These are phyloP conservation scores for Emydocephalus ijimae DNA, from an alignment of 2,113 vertebrate genomes.

Conservation along the genomic window DNA sequence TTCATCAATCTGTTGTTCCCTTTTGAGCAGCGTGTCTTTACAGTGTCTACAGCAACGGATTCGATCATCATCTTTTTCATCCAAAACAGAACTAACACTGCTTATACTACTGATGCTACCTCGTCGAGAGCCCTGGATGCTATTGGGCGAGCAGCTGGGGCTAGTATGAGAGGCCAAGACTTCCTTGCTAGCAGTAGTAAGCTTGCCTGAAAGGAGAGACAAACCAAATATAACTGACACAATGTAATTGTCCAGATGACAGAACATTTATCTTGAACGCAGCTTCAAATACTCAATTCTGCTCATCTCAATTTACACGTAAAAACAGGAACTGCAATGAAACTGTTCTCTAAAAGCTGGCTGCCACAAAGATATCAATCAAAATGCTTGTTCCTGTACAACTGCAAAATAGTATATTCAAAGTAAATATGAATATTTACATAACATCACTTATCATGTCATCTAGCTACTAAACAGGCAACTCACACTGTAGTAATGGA, in stretches of 20 bases:
- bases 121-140: constrained; percentile 80
- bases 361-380: background rate
- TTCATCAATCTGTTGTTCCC: constrained; percentile 91
- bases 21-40: constrained; percentile 85
- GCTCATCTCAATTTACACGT: background rate
- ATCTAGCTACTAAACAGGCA: background rate
- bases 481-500: background rate
- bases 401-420: background rate
- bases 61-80: constrained; percentile 91
- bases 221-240: background rate
- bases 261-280: background rate
- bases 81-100: constrained; percentile 89
- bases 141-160: constrained; percentile 75
- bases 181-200: constrained; percentile 86
- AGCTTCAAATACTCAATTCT: background rate
- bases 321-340: background rate
- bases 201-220: constrained; percentile 78
- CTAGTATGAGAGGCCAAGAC: constrained; percentile 78
- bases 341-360: background rate
- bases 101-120: constrained; percentile 89
- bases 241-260: background rate
- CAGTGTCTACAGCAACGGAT: constrained; percentile 94
- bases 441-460: background rate
- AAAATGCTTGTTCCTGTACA: background rate
- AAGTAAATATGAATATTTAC: background rate